These are phyloP conservation scores for Ecliptopera silaceata DNA, from an alignment of 2,888 invertebrate genomes.

Conservation along the genomic window DNA sequence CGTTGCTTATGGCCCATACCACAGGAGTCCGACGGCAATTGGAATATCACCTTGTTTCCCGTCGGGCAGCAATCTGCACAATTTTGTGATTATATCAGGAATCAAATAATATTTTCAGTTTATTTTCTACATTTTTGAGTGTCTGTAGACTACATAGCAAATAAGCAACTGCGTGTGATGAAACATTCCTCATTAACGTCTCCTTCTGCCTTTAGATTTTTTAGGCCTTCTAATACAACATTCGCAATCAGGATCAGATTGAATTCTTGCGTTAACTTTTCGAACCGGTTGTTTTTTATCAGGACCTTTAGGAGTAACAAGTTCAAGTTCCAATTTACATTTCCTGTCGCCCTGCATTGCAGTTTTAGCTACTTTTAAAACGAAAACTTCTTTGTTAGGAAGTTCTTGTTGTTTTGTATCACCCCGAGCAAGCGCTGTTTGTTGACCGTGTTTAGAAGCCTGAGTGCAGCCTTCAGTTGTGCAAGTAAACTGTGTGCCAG, in stretches of 20 bases:
- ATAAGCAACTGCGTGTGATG: slow-evolving; percentile 6
- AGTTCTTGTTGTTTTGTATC: slow-evolving; percentile 64
- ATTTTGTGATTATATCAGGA: slow-evolving; percentile 51
- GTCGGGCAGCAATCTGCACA: slow-evolving; percentile 79
- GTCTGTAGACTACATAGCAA: slow-evolving; percentile 10
- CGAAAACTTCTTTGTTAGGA: slow-evolving; percentile 82
- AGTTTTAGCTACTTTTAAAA: slow-evolving; percentile 87
- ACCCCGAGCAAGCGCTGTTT: slow-evolving; percentile 54
- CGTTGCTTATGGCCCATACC: slow-evolving; percentile 69
- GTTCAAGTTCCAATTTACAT: slow-evolving; percentile 85
- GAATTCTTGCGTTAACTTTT: slow-evolving; percentile 59
- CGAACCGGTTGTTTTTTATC: slow-evolving; percentile 79
- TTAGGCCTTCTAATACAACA: slow-evolving; percentile 57
- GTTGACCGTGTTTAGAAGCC: slow-evolving; percentile 62
- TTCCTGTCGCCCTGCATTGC: slow-evolving; percentile 85
- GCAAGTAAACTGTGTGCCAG: slow-evolving; percentile 71
- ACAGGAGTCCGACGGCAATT: slow-evolving; percentile 71
- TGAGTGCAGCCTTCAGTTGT: slow-evolving; percentile 72
- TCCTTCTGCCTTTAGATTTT: slow-evolving; percentile 50
- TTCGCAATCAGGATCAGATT: slow-evolving; percentile 67
- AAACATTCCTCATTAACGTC: slow-evolving; percentile 24
- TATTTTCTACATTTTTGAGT: slow-evolving; percentile 9
- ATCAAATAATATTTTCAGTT: slow-evolving; percentile 16
- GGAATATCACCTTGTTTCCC: slow-evolving; percentile 77
- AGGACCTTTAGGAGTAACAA: slow-evolving; percentile 85